Evolutionary conservation across 2,797 vertebrate species (phyloP), one percentile per base, ranked within the genome.

Genomic region (Hypotaenidia philippensis): DNA sequence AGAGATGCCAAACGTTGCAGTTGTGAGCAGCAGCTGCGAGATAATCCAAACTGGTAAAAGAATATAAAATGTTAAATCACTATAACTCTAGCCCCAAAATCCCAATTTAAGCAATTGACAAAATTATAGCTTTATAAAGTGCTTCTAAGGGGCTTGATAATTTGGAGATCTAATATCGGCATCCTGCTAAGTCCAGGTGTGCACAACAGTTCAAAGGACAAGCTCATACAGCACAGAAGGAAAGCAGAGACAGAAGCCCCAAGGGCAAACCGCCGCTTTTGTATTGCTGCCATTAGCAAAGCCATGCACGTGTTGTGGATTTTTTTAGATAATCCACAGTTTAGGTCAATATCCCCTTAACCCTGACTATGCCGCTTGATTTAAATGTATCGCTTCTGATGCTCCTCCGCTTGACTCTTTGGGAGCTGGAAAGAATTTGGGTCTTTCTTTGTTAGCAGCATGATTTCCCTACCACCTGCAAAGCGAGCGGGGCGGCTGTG

Each of bases 371-470:
- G 72, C 65, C 0, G 1, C 78, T 97, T 79, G 83, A 90, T 96
- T 97, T 97, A 92, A 87, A 95, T 69, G 13, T 65, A 36, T 65
- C 41, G 29, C 22, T 79, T 56, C 55, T 40, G 53, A 22, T 61
- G 82, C 76, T 90, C 92, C 31, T 81, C 77, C 22, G 12, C 23
- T 44, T 55, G 31, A 17, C 11, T 63, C 8, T n/a, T 26, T 9
- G 52, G 40, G 34, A 81, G n/a, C 27, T 52, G 65, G 32, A 70
- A 77, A 64, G 53, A 66, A 70, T 52, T 49, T 36, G 18, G 21
- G 45, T 16, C 13, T 68, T 70, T 66, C 11, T 20, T 69, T 44
- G 6, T 27, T 59, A 70, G 36, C 55, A 47, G 26, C 21, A 6
- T 32, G 53, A 49, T 15, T 6, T 47, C 49, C 20, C 27, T 31